Evolutionary conservation across 2,888 invertebrate genomes (phyloP).

Genomic region (Polyploca ridens): DNA sequence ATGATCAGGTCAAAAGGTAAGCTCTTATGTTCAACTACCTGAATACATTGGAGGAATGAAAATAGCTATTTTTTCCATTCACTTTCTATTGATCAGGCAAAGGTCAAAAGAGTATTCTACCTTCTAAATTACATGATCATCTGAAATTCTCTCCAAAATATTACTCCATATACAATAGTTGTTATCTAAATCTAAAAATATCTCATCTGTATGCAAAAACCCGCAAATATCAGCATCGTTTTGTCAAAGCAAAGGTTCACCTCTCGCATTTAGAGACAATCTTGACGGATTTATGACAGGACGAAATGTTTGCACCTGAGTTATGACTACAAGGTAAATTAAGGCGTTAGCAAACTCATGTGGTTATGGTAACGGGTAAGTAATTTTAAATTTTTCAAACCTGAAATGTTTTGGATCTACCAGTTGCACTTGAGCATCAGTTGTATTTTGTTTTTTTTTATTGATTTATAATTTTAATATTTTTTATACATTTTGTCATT

Average conservation of each 20-base stretch:
- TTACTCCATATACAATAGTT: not conserved
- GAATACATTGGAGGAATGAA: not conserved
- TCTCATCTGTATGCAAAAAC: not conserved
- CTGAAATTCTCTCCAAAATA: not conserved
- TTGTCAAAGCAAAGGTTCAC: not conserved
- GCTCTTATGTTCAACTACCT: not conserved
- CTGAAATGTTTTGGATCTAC: too few species aligned
- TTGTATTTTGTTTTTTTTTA: too few species aligned
- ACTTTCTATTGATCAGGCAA: too few species aligned
- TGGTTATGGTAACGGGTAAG: not conserved
- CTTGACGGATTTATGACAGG: not conserved
- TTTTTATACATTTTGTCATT: too few species aligned
- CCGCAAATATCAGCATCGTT: not conserved
- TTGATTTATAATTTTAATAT: too few species aligned
- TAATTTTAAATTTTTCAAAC: too few species aligned
- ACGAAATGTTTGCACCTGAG: slow-evolving; percentile 2
- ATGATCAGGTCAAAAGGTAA: too few species aligned
- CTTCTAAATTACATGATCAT: not conserved
- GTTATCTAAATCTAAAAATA: too few species aligned
- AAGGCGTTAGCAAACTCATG: not conserved
- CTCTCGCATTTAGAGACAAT: not conserved
- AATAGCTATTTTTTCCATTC: not conserved
- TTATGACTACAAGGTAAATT: not conserved
- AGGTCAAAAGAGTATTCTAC: too few species aligned
- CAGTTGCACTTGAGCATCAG: too few species aligned